A percentile compares a stretch with the other conserved stretches of the same genome.
Evolutionary conservation across 2,113 vertebrate species (phyloP).

Genomic region (Epinephelus cyanopodus): DNA sequence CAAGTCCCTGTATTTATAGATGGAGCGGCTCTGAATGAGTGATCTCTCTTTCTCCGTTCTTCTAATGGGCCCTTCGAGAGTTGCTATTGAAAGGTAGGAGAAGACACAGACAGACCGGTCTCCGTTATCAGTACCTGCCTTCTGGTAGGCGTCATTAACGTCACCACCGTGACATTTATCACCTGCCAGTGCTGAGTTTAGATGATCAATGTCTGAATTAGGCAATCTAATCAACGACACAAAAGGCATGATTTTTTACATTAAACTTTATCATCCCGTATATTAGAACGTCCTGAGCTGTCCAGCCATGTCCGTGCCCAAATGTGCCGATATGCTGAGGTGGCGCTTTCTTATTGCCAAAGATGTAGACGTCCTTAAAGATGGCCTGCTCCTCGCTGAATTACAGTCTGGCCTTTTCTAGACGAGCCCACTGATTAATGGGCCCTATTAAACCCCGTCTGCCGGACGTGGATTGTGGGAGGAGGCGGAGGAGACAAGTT

Average conservation of each 20-base stretch:
- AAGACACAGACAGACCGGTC: neutral
- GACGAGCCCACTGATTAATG: conserved; percentile 78
- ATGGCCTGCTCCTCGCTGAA: conserved; percentile 46
- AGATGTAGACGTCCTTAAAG: conserved; percentile 54
- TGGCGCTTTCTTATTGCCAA: conserved; percentile 17
- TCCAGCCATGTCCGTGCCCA: neutral
- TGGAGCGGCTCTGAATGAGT: conserved; percentile 8
- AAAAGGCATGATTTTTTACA: neutral
- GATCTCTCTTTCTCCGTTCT: conserved; percentile 40
- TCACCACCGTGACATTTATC: conserved; percentile 55
- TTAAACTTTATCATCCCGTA: conserved; percentile 1
- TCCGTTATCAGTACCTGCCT: conserved; percentile 68
- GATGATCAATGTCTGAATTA: conserved; percentile 41
- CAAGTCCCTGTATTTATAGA: conserved; percentile 43
- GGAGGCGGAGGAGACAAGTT: conserved; percentile 46
- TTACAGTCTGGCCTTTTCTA: conserved; percentile 57
- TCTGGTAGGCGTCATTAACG: conserved; percentile 59
- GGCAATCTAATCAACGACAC: conserved; percentile 15
- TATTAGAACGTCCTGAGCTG: neutral
- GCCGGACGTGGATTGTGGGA: conserved; percentile 57
- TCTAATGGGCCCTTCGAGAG: conserved; percentile 60
- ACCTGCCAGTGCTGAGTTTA: conserved; percentile 31
- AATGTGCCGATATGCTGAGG: neutral
- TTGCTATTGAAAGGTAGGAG: conserved; percentile 41
- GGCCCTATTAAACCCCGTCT: conserved; percentile 78